These are phyloP conservation scores for Polypterus senegalus DNA, from an alignment of 2,113 vertebrate genomes.

Conservation along the genomic window DNA sequence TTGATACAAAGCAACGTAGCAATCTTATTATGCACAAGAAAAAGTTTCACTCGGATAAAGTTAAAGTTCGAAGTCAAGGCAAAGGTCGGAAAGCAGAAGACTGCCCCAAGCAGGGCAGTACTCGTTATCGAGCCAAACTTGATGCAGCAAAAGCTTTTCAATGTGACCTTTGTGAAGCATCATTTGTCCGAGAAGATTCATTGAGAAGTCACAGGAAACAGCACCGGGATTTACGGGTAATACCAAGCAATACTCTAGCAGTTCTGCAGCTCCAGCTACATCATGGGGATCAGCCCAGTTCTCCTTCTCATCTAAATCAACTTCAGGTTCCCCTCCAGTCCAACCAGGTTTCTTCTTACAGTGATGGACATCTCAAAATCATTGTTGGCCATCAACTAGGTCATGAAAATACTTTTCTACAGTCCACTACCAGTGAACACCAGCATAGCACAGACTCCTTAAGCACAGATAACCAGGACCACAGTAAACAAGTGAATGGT, in stretches of 20 bases:
- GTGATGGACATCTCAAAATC: slow-evolving; percentile 68
- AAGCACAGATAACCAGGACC: slow-evolving; percentile 41
- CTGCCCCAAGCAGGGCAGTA: slow-evolving; percentile 38
- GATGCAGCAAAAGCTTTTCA: slow-evolving; percentile 77
- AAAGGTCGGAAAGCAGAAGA: slow-evolving; percentile 38
- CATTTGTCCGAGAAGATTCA: slow-evolving; percentile 87
- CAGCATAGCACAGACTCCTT: slow-evolving; percentile 37
- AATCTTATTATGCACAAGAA: slow-evolving; percentile 80
- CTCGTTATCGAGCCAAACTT: slow-evolving; percentile 71
- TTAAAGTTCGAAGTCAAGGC: slow-evolving; percentile 29
- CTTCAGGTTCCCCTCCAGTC: slow-evolving; percentile 46
- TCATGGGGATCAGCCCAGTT: slow-evolving; percentile 25
- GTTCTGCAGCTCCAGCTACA: slow-evolving; percentile 51
- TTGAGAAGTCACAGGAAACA: slow-evolving; percentile 88
- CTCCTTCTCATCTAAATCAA: slow-evolving; percentile 37
- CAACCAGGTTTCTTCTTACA: slow-evolving; percentile 39
- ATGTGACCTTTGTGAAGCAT: slow-evolving; percentile 71
- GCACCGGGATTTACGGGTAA: slow-evolving; percentile 50
- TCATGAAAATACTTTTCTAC: slow-evolving; percentile 40
- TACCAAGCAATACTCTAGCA: slow-evolving; percentile 31
- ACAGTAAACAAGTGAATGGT: slow-evolving; percentile 35
- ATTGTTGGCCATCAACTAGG: slow-evolving; percentile 66
- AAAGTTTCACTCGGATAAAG: slow-evolving; percentile 66
- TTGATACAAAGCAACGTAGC: slow-evolving; percentile 88
- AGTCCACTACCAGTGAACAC: slow-evolving; percentile 32